A percentile compares a stretch with the other conserved stretches of the same genome.
These are phyloP conservation scores for Dysidea cf. avara DNA, from an alignment of 37 sponge, comb jelly and placozoan genomes.

Conservation along the genomic window DNA sequence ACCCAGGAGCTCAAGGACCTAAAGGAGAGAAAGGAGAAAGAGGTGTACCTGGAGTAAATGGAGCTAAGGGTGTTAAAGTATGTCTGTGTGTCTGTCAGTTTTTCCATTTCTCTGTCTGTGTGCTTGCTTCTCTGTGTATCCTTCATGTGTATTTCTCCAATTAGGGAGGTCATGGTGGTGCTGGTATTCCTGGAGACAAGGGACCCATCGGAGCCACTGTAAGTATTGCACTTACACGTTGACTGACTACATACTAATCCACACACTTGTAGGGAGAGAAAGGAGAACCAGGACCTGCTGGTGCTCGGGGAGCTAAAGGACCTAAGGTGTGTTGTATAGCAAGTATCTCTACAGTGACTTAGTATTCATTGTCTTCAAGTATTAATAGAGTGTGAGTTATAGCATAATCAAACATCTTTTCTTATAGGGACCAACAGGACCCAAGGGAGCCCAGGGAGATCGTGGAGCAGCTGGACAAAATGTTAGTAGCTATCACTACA, in stretches of 20 bases:
- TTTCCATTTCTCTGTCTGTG: too few relatives aligned
- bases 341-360: too few relatives aligned
- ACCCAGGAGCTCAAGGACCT: slow-evolving; percentile 45
- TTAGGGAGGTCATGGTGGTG: slow-evolving; percentile 40
- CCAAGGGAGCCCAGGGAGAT: slow-evolving; percentile 32
- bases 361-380: too few relatives aligned
- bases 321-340: too few relatives aligned
- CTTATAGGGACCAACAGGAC: slow-evolving; percentile 57
- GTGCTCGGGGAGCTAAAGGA: slow-evolving; percentile 47
- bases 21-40: slow-evolving; percentile 55
- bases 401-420: too few relatives aligned
- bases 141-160: slow-evolving; percentile 7
- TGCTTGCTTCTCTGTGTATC: too few relatives aligned
- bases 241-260: not conserved
- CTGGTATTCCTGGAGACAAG: slow-evolving; percentile 50
- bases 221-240: not conserved
- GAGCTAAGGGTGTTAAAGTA: too few relatives aligned
- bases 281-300: slow-evolving; percentile 44
- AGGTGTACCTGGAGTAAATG: slow-evolving; percentile 44
- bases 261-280: slow-evolving; percentile 43
- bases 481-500: slow-evolving; percentile 6
- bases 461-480: slow-evolving; percentile 48
- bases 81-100: too few relatives aligned
- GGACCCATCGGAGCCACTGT: slow-evolving; percentile 50
- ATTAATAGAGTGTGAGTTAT: too few relatives aligned